Percentiles rank a stretch among this genome's conserved stretches.
phyloP scores from a whole-genome alignment of 2,113 vertebrate species.

The Pelobates fuscus region DNA sequence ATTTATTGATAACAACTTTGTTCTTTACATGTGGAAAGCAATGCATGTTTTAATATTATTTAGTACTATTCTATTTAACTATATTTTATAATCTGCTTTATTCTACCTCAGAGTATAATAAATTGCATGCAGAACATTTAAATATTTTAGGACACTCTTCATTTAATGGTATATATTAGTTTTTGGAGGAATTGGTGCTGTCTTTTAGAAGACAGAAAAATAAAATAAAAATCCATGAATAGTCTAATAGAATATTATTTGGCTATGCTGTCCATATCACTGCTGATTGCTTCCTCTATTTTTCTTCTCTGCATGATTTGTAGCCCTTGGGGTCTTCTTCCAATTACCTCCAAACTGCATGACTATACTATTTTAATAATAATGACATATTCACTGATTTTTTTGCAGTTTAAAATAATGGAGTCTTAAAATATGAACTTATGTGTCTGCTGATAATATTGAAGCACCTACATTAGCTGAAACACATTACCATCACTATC shows the following conservation, averaged over 20 bases:
- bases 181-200: slow-evolving; percentile 16
- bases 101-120: slow-evolving; percentile 11
- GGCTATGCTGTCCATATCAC: slow-evolving; percentile 19
- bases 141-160: slow-evolving; percentile 20
- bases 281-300: slow-evolving; percentile 42
- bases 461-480: slow-evolving; percentile 44
- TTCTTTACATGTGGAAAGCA: too few relatives aligned
- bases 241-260: slow-evolving; percentile 30
- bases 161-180: slow-evolving; percentile 37
- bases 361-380: slow-evolving; percentile 44
- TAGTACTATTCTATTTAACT: neutral
- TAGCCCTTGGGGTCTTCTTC: slow-evolving; percentile 43
- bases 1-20: too few relatives aligned
- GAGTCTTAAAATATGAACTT: slow-evolving; percentile 42
- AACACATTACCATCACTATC: slow-evolving; percentile 46
- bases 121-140: slow-evolving; percentile 9
- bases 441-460: slow-evolving; percentile 47
- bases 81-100: neutral
- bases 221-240: slow-evolving; percentile 12
- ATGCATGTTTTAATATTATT: neutral
- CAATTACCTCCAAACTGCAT: slow-evolving; percentile 45
- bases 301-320: slow-evolving; percentile 44
- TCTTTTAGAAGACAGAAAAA: slow-evolving; percentile 16
- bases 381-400: slow-evolving; percentile 46
- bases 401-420: slow-evolving; percentile 46